Evolutionary conservation across 2,888 invertebrate genomes (phyloP).

Genomic region (Corythucha ciliata): DNA sequence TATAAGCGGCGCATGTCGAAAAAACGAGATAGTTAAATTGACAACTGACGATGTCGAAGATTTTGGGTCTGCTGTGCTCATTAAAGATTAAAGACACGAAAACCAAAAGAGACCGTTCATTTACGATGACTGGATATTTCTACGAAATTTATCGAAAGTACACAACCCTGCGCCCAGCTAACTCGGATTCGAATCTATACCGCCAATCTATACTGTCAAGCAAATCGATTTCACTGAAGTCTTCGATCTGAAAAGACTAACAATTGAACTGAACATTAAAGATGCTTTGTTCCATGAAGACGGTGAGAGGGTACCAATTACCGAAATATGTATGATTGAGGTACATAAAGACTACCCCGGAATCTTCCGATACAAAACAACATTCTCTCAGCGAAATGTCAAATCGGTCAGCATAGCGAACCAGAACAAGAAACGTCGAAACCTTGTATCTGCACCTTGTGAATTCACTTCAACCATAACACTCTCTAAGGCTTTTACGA

Average conservation of each 20-base stretch:
- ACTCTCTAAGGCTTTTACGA: constrained; percentile 2
- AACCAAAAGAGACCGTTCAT: too few species aligned
- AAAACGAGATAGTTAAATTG: too few species aligned
- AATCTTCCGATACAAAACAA: constrained; percentile 5
- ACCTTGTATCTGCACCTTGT: not conserved
- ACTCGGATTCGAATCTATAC: too few species aligned
- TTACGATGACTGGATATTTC: too few species aligned
- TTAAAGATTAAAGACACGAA: too few species aligned
- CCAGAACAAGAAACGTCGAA: constrained; percentile 1
- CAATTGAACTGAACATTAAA: not conserved
- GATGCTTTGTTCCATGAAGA: constrained; percentile 1
- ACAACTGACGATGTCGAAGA: too few species aligned
- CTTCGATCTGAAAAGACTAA: not conserved
- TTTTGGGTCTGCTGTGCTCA: too few species aligned
- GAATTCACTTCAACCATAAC: not conserved
- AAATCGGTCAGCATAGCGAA: constrained; percentile 1
- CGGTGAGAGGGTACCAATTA: constrained; percentile 13
- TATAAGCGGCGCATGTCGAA: too few species aligned
- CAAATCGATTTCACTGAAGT: constrained; percentile 7
- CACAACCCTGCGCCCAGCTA: too few species aligned
- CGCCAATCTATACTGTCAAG: not conserved
- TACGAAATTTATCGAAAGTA: too few species aligned
- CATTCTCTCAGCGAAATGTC: constrained; percentile 8
- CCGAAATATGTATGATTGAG: constrained; percentile 9
- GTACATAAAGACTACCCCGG: constrained; percentile 3